Percentiles rank a stretch among this genome's conserved stretches.
Conservation (phyloP, 1,140 invertebrate species). For the Apolygus lucorum region DNA sequence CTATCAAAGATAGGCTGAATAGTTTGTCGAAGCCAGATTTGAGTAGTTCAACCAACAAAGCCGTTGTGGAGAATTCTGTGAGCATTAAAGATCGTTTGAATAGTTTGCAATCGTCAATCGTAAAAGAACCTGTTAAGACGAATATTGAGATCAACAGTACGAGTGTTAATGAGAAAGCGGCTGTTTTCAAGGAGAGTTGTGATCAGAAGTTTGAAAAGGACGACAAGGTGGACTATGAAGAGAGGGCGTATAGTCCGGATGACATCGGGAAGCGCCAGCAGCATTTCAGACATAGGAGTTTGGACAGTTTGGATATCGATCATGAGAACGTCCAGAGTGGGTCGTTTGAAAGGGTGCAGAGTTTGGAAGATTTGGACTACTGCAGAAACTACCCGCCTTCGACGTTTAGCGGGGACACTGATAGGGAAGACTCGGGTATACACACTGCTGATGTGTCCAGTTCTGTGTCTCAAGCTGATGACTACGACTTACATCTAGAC, state of each 20-base stretch:
- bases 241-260: conserved; percentile 30
- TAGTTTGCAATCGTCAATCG: conserved; percentile 44
- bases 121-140: conserved; percentile 44
- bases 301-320: conserved; percentile 53
- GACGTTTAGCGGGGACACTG: conserved; percentile 48
- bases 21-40: conserved; percentile 30
- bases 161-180: conserved; percentile 14
- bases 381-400: conserved; percentile 45
- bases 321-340: conserved; percentile 42
- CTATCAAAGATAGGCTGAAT: conserved; percentile 33
- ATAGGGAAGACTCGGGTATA: conserved; percentile 71
- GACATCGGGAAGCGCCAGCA: conserved; percentile 32
- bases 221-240: conserved; percentile 5
- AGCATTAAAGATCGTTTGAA: conserved; percentile 48
- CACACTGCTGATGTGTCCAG: conserved; percentile 69
- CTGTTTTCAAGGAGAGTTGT: not conserved
- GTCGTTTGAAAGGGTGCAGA: conserved; percentile 55
- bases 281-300: conserved; percentile 45
- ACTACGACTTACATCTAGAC: conserved; percentile 39
- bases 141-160: not conserved
- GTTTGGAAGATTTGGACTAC: conserved; percentile 52
- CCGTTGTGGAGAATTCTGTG: conserved; percentile 22
- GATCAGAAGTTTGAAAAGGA: conserved; percentile 16
- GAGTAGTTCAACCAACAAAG: not conserved
- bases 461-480: conserved; percentile 61